Base-by-base conservation (phyloP, 2,797 vertebrate species). In the Enteromius radiatus region DNA sequence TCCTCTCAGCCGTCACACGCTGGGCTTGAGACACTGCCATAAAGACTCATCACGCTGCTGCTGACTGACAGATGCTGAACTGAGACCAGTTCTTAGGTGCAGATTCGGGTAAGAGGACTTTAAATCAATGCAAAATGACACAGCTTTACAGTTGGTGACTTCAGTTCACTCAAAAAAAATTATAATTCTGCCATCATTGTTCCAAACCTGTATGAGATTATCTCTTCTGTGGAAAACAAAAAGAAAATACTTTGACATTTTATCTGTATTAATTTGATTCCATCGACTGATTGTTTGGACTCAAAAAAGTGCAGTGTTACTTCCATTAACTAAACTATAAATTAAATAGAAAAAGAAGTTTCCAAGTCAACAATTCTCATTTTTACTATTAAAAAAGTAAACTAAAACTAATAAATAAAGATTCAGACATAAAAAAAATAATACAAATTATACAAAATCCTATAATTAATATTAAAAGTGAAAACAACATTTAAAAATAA, bases 41-140 rank as follows among this genome's bases (percentile, higher is more conserved):
- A 17, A 43, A 54, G 47, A 54, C 70, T 54, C 17, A 23, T 63
- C 41, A 75, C 17, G 4, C 3, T 67, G 33, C 56, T 52, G 56
- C 49, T 38, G 56, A 43, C 59, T 49, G 70, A 75, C 80, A 52
- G 45, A 75, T 17, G 33, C 61, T 43, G 69, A 81, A 61, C 23
- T 41, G 33, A 54, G 45, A 65, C 4, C 80, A 36, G 41, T 71
- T 71, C 43, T 33, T 43, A 61, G 23, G 52, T 45, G 15, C 41
- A 47, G 38, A 71, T 59, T 59, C 21, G 8, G 19, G 26, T 19
- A 23, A 63, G 14, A 12, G 12, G 8, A 61, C 21, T n/a, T 63
- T 45, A 74, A 47, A 47, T 28, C 23, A 47, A 19, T 70, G 43
- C 23, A 47, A 47, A 41, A 28, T 47, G 43, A 70, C 23, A 28